Evolutionary conservation across 1,140 invertebrate species (phyloP), one percentile per base, ranked within the genome.

Genomic region (Thaumetopoea pityocampa): DNA sequence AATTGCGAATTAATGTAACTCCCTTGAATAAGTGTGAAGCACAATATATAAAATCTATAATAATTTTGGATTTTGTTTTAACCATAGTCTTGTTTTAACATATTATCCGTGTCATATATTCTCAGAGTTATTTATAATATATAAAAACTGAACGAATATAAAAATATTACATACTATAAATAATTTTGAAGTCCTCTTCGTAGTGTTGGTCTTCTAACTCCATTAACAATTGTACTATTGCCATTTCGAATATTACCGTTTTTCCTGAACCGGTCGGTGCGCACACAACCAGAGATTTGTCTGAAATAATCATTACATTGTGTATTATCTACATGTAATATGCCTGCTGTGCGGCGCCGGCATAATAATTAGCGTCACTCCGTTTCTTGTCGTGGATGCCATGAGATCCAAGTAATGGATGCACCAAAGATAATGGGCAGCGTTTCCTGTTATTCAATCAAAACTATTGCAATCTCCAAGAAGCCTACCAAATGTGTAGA

Each of bases 261-360:
- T 95, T 96, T 16, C 93, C 94, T 7, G 92, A 92, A 16, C 93
- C 93, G 7, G 93, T 95, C 0, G 93, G 93, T 7, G 93, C 92
- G 46, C 91, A 90, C 2, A 94, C 87, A 3, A 94, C 91, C 27
- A 94, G 55, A 3, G 91, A 89, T 55, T 89, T 88, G 73, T 94
- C 92, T 88, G 78, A 14, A 61, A 62, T 33, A 9, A 22, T 29
- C 4, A n/a, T n/a, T n/a, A n/a, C n/a, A n/a, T n/a, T n/a, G n/a
- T n/a, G n/a, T n/a, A n/a, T n/a, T n/a, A n/a, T n/a, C n/a, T n/a
- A n/a, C n/a, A n/a, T n/a, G n/a, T n/a, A n/a, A n/a, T n/a, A n/a
- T n/a, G n/a, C n/a, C n/a, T n/a, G n/a, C n/a, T n/a, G n/a, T n/a
- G n/a, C n/a, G n/a, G n/a, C n/a, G n/a, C n/a, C n/a, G n/a, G n/a